Percentiles rank a stretch among this genome's conserved stretches.
phyloP scores from a whole-genome alignment of 2,113 vertebrate species.

The Sisor rabdophorus region DNA sequence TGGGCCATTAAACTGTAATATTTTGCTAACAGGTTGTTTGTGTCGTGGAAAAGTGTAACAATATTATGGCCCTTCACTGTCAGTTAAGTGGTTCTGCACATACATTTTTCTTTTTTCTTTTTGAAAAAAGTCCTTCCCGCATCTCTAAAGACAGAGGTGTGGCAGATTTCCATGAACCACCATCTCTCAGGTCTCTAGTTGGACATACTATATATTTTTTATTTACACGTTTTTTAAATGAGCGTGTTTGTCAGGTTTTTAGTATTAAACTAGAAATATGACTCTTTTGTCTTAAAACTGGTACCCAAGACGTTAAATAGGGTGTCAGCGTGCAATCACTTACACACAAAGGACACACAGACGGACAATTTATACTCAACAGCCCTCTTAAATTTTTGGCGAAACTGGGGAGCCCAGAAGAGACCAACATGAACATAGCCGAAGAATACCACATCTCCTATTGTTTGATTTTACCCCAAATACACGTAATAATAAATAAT shows the following conservation, averaged over 20 bases:
- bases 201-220: background rate
- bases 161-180: no score
- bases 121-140: slow-evolving; percentile 34
- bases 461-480: background rate
- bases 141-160: slow-evolving; percentile 25
- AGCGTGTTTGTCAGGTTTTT: background rate
- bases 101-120: slow-evolving; percentile 18
- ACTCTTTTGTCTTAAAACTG: background rate
- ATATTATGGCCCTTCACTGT: background rate
- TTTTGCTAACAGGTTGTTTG: slow-evolving; percentile 1
- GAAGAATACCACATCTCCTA: background rate
- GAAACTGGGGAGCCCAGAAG: background rate
- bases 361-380: background rate
- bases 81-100: background rate
- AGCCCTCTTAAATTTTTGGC: background rate
- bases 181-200: background rate
- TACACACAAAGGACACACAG: background rate
- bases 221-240: background rate
- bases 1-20: background rate
- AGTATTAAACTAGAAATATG: background rate
- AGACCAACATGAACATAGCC: background rate
- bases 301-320: background rate
- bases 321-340: background rate
- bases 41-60: background rate
- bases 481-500: background rate